Base-by-base conservation (phyloP, 2,797 vertebrate genomes). In the Brotula barbata region DNA sequence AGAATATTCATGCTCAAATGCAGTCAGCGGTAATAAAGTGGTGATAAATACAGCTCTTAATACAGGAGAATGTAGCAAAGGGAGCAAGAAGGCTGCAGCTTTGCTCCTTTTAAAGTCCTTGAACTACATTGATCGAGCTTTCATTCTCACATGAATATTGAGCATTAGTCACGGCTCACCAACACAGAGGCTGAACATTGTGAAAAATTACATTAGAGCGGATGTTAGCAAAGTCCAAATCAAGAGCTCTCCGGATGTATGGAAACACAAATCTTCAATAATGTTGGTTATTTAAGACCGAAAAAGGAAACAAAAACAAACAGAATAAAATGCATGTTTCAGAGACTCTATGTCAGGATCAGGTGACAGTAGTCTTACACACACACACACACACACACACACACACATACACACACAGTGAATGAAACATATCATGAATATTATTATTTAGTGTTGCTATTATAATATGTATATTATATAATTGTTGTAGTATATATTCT, bases 61-160 rank as follows among this genome's bases (percentile, higher is more conserved):
- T 58, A 68, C 47, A 45, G 40, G 51, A 8, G 47, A 48, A 11
- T 20, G 17, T 23, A 10, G 36, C n/a, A 6, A 52, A 9, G 34
- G n/a, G 13, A 20, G 8, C 19, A 52, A 39, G 20, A 58, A 51
- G 58, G 46, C 2, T 50, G 57, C 42, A 68, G 61, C 52, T 66
- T 31, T 71, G 49, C 73, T 80, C 22, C 50, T 58, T 62, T 78
- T 68, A 76, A 70, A 82, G 75, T 4, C 70, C 60, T 62, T 69
- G 50, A 72, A 72, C 65, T 61, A 36, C 68, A 83, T 61, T 76
- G 78, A 83, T 84, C 68, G 63, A 47, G 2, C 53, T 75, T 58
- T 70, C 50, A 3, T 67, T 76, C 48, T 66, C 61, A 82, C 55
- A 77, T 71, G 67, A 74, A 83, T 78, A 83, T 71, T 65, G 64